Conservation (phyloP, 2,888 invertebrate species). For the Acrocera orbiculus region DNA sequence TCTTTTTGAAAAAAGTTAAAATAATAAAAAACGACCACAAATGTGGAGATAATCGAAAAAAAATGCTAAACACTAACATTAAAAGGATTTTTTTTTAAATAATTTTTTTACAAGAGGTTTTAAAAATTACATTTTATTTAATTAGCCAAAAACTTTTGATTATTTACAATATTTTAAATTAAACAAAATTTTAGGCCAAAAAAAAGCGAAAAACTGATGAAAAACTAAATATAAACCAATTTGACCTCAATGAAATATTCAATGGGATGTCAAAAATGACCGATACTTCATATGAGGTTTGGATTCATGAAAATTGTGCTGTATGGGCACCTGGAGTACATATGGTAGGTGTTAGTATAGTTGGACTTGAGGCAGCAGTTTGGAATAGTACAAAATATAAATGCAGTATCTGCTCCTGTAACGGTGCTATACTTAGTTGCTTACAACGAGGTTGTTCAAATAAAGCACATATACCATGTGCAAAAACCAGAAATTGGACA, state of each 20-base stretch:
- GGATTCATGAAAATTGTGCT: slow-evolving; percentile 81
- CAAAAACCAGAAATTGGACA: slow-evolving; percentile 36
- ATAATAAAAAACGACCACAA: no score
- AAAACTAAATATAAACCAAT: no score
- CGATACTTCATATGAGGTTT: slow-evolving; percentile 47
- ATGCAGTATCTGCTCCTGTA: slow-evolving; percentile 36
- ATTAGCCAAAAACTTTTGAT: no score
- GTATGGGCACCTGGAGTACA: slow-evolving; percentile 79
- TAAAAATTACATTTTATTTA: no score
- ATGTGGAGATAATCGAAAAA: no score
- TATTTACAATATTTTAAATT: no score
- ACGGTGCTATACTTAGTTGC: slow-evolving; percentile 46
- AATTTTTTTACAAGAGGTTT: no score
- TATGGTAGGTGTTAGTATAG: slow-evolving; percentile 48
- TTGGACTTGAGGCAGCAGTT: slow-evolving; percentile 47
- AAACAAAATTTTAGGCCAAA: no score
- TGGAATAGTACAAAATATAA: slow-evolving; percentile 39
- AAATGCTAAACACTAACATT: no score
- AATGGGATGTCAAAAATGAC: slow-evolving; percentile 36
- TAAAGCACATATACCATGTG: slow-evolving; percentile 41
- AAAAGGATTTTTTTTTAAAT: no score
- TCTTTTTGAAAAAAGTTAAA: no score
- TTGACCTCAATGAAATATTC: slow-evolving; percentile 18
- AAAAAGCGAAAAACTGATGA: no score
- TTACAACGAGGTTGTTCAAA: slow-evolving; percentile 39